Percentiles rank a stretch among this genome's conserved stretches.
Conservation (phyloP, 2,113 vertebrate species). For the Motacilla tschutschensis region DNA sequence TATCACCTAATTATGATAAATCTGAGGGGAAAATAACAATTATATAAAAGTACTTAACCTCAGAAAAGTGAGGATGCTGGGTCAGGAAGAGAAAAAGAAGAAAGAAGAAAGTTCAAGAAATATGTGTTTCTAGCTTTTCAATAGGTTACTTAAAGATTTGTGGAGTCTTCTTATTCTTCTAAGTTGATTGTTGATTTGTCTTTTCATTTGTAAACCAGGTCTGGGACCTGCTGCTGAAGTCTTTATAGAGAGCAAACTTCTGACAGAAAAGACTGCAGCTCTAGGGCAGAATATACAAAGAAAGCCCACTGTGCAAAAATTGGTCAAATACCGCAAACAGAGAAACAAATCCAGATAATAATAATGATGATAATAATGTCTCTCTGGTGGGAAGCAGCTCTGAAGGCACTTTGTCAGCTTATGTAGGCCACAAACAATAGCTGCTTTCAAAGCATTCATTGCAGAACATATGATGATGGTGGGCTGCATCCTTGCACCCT, state of each 20-base stretch:
- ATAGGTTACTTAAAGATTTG: background rate
- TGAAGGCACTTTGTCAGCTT: background rate
- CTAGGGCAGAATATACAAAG: conserved; percentile 2
- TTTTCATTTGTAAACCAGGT: conserved; percentile 7
- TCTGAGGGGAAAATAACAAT: background rate
- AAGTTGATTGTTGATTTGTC: background rate
- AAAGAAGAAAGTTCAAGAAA: background rate
- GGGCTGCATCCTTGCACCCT: background rate
- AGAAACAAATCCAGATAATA: background rate
- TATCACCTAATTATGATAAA: background rate
- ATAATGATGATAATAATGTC: background rate
- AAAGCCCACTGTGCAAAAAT: conserved; percentile 18
- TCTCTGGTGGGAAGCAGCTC: background rate
- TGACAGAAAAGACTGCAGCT: conserved; percentile 1
- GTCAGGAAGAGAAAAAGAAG: background rate
- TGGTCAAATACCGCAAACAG: background rate
- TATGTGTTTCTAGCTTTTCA: background rate
- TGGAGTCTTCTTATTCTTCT: background rate
- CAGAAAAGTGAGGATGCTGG: background rate
- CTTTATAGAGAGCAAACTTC: background rate
- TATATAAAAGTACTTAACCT: background rate
- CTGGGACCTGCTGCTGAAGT: conserved; percentile 6
- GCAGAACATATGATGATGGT: background rate
- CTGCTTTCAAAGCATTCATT: background rate
- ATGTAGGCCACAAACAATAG: background rate